Percentiles rank a stretch among this genome's conserved stretches.
phyloP scores from a whole-genome alignment of 2,888 invertebrate species.

The Xylota segnis region DNA sequence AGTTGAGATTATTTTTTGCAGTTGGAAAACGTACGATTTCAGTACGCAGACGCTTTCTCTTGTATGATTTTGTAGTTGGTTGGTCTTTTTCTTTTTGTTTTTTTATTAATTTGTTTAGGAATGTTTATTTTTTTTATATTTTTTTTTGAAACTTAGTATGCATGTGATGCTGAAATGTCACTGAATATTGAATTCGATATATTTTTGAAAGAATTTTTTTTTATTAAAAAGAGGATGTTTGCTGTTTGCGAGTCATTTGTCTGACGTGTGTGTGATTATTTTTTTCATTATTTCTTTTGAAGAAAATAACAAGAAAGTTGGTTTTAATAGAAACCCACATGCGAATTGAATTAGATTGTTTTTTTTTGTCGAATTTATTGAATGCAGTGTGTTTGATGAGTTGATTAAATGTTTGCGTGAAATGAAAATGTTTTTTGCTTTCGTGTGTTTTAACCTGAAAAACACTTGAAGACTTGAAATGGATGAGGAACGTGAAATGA shows the following conservation, averaged over 20 bases:
- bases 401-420: background rate
- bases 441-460: conserved; percentile 6
- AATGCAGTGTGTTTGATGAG: conserved; percentile 31
- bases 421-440: background rate
- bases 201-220: conserved; percentile 65
- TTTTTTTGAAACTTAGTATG: conserved; percentile 54
- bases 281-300: conserved; percentile 66
- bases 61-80: conserved; percentile 38
- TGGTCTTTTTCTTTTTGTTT: conserved; percentile 2
- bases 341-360: background rate
- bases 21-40: conserved; percentile 52
- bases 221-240: conserved; percentile 69
- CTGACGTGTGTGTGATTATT: conserved; percentile 69
- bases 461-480: conserved; percentile 2
- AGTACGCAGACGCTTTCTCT: conserved; percentile 62
- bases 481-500: background rate
- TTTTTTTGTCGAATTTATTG: background rate
- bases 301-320: background rate
- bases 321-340: conserved; percentile 2
- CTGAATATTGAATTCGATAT: conserved; percentile 45
- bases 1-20: conserved; percentile 71
- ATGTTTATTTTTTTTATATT: conserved; percentile 52
- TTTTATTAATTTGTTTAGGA: conserved; percentile 51
- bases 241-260: conserved; percentile 75
- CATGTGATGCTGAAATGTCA: conserved; percentile 63